phyloP scores from a whole-genome alignment of 2,113 vertebrate species.

The Tylochromis polylepis region DNA sequence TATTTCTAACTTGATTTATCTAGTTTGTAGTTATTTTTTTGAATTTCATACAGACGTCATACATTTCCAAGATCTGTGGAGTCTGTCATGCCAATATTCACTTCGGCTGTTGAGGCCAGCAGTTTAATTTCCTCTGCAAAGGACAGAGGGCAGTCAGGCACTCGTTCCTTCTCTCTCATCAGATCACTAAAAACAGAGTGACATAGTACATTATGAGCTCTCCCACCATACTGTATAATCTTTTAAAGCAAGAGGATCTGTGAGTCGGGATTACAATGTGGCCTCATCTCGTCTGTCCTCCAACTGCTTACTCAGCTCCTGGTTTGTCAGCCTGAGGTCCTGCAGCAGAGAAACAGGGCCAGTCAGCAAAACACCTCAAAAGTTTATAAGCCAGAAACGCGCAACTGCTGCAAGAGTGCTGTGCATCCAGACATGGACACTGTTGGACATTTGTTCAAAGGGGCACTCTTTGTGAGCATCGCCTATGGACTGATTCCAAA shows the following conservation, averaged over 20 bases:
- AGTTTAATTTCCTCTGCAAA: slow-evolving; percentile 54
- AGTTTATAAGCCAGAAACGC: neutral
- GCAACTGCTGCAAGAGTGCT: neutral
- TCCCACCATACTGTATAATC: neutral
- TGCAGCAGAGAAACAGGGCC: slow-evolving; percentile 8
- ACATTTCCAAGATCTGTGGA: neutral
- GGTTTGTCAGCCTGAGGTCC: slow-evolving; percentile 49
- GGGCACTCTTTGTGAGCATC: neutral
- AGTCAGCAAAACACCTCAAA: neutral
- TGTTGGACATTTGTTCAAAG: neutral
- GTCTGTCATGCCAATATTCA: neutral
- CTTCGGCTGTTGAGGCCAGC: neutral
- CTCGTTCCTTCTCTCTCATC: neutral
- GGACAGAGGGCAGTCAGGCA: neutral
- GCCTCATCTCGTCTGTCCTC: slow-evolving; percentile 37
- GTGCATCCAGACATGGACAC: neutral
- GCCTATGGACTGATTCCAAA: neutral
- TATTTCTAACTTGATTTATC: neutral
- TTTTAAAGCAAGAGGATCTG: neutral
- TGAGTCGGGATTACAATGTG: slow-evolving; percentile 21
- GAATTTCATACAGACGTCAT: neutral
- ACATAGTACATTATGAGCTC: neutral
- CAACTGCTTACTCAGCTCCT: slow-evolving; percentile 29
- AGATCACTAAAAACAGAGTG: slow-evolving; percentile 20
- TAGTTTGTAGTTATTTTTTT: neutral